A percentile compares a stretch with the other conserved stretches of the same genome.
Conservation (phyloP, 2,113 vertebrate genomes). For the Axis porcinus region DNA sequence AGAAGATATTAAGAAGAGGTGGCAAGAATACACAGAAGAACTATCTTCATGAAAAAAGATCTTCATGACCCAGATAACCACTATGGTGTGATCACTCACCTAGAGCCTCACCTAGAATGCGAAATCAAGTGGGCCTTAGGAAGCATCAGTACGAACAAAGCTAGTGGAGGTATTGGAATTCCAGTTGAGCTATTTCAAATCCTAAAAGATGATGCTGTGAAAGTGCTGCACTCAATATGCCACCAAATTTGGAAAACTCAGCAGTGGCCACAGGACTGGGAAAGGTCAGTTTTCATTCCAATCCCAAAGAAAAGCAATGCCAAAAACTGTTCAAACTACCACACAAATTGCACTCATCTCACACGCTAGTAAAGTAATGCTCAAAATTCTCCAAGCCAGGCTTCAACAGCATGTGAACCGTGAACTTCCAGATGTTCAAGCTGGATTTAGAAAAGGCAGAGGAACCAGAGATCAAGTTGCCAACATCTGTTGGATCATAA, state of each 20-base stretch:
- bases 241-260: background rate
- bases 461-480: background rate
- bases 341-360: background rate
- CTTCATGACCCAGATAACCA: background rate
- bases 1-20: background rate
- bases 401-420: rapidly evolving
- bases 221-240: background rate
- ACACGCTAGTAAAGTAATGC: background rate
- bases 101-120: background rate
- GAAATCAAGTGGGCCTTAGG: background rate
- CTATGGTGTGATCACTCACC: background rate
- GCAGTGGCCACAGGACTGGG: background rate
- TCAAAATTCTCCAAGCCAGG: background rate
- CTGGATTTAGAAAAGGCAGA: background rate
- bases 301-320: background rate
- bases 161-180: background rate
- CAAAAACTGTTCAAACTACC: background rate
- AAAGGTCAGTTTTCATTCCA: background rate
- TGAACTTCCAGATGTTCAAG: background rate
- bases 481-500: background rate
- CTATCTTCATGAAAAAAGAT: background rate
- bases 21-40: background rate
- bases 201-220: background rate
- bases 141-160: background rate
- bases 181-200: background rate